Evolutionary conservation across 2,888 invertebrate genomes (phyloP).

Genomic region (Eupithecia tripunctaria): DNA sequence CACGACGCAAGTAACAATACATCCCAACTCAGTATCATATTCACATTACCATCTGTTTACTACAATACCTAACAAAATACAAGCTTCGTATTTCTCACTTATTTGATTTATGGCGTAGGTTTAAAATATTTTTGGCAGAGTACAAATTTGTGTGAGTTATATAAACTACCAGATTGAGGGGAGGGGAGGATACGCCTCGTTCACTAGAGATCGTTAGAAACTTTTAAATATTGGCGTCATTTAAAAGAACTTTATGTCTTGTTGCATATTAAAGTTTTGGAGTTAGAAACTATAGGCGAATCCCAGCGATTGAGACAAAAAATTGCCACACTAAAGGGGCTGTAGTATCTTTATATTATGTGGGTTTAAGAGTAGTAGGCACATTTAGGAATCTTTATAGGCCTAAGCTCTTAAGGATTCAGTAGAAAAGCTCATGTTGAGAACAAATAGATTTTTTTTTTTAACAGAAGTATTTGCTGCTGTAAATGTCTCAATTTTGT

Average conservation of each 20-base stretch:
- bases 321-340: not conserved
- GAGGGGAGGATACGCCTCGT: not conserved
- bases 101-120: not conserved
- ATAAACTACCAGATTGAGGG: not conserved
- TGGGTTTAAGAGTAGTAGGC: not conserved
- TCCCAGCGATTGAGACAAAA: no score
- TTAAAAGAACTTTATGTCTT: not conserved
- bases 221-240: not conserved
- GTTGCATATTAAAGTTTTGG: not conserved
- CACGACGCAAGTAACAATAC: slow-evolving; percentile 65
- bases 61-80: not conserved
- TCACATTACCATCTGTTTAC: not conserved
- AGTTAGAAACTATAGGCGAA: not conserved
- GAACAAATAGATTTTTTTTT: not conserved
- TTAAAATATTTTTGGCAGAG: not conserved
- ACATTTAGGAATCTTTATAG: not conserved
- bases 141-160: not conserved
- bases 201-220: not conserved
- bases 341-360: not conserved
- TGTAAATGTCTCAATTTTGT: slow-evolving; percentile 28
- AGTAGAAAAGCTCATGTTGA: not conserved
- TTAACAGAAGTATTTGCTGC: not conserved
- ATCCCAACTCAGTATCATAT: slow-evolving; percentile 58
- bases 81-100: not conserved
- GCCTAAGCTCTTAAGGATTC: not conserved